Percentiles rank a stretch among this genome's conserved stretches.
Evolutionary conservation across 2,113 vertebrate species (phyloP).

Genomic region (Callorhinus ursinus): DNA sequence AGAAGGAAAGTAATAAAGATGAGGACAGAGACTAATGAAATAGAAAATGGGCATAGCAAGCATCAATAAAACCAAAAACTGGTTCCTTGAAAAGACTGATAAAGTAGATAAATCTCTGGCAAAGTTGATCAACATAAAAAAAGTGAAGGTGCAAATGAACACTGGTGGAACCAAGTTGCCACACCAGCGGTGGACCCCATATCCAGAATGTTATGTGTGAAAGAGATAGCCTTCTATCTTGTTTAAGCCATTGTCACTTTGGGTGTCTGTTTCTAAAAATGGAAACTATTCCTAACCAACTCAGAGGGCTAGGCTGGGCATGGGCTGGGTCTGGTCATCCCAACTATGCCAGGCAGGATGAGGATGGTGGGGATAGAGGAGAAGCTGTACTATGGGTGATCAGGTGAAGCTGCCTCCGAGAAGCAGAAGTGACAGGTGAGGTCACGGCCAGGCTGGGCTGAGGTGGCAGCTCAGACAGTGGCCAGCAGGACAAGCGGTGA

Average conservation of each 20-base stretch:
- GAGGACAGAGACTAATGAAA: not conserved
- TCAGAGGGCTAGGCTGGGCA: not conserved
- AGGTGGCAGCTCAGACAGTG: not conserved
- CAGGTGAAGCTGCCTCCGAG: not conserved
- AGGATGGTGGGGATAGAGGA: not conserved
- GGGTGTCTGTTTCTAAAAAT: not conserved
- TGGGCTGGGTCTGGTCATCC: not conserved
- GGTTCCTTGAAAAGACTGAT: not conserved
- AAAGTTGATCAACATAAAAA: not conserved
- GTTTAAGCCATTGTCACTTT: not conserved
- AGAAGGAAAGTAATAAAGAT: conserved; percentile 19
- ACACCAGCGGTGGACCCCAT: not conserved
- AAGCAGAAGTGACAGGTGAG: not conserved
- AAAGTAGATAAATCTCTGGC: not conserved
- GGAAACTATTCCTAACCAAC: not conserved
- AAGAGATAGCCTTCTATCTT: not conserved
- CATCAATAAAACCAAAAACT: not conserved
- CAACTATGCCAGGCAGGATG: not conserved
- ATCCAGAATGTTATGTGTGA: not conserved
- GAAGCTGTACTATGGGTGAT: not conserved
- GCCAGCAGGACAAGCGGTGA: not conserved
- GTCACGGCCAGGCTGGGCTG: not conserved
- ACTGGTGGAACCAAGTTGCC: not conserved
- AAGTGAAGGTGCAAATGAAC: not conserved
- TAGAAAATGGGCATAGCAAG: not conserved